Base-by-base conservation (phyloP, 2,888 invertebrate genomes). In the Ormyrus pomaceus region DNA sequence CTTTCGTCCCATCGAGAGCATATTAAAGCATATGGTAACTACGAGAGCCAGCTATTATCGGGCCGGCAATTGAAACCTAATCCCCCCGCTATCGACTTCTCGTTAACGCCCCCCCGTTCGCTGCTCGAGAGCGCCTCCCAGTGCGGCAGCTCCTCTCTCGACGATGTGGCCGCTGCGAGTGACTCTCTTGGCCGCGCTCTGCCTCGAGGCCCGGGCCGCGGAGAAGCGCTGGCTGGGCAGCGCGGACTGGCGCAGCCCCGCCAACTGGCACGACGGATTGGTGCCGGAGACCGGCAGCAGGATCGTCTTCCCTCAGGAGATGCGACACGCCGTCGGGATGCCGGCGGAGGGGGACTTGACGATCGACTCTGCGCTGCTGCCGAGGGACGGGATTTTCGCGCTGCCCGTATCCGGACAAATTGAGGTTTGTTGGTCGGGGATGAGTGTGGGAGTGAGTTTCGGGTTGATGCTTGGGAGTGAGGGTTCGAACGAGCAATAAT, bases 141-240 rank as follows among this genome's bases (percentile, higher is more conserved):
- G 19, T 19, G 6, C 58, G 5, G 6, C 11, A 11, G n/a, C 55
- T 10, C 45, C 55, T 62, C 61, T 19, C 9, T 11, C 53, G 51
- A 34, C 56, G 5, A 46, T 55, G 56, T 34, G 10, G 59, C 8
- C 1, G 13, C 6, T 3, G 53, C 6, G 73, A 46, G 45, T 11
- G 34, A 48, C 45, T 10, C 56, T 19, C 8, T 34, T 11, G 11
- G 1, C n/a, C 34, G 9, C 8, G 66, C 0, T n/a, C 0, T 11
- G 8, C 13, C 19, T 48, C 13, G 51, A 5, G 19, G 13, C 19
- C 7, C 71, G 13, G 19, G 51, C n/a, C 48, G 50, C 5, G 65
- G 85, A 87, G 56, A 89, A 89, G 69, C 78, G 83, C 59, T 90
- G 90, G 90, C 82, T 87, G 1, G 88, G 88, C 13, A 84, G 88